These are phyloP conservation scores for Chloromyia formosa DNA, from an alignment of 2,888 invertebrate genomes.

Conservation along the genomic window DNA sequence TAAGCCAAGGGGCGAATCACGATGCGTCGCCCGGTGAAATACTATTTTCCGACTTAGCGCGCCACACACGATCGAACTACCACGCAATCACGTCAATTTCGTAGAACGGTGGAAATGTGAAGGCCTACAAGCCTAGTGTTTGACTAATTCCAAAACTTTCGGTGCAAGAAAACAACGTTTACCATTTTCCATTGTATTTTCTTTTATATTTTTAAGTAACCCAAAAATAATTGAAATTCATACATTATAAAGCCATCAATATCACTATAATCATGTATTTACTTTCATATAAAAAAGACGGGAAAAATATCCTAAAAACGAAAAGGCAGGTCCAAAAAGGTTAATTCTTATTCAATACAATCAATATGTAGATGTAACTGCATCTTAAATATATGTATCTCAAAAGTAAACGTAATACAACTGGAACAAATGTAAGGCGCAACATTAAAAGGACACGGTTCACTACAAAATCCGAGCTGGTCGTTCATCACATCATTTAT, in stretches of 20 bases:
- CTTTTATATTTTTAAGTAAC: no score
- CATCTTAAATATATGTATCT: not conserved
- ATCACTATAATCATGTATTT: not conserved
- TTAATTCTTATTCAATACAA: not conserved
- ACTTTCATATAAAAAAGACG: not conserved
- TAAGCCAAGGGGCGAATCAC: no score
- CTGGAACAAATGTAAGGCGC: not conserved
- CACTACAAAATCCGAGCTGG: not conserved
- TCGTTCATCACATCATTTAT: not conserved
- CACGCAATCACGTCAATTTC: no score
- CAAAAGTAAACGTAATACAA: not conserved
- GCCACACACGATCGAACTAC: no score
- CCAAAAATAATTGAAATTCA: no score
- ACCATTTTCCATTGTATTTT: no score
- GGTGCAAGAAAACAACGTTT: no score
- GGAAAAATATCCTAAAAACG: not conserved
- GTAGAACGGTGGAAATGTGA: no score
- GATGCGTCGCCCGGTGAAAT: no score
- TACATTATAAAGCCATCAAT: conserved; percentile 4
- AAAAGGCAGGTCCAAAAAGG: not conserved
- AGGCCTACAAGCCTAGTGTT: no score
- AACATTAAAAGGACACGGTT: not conserved
- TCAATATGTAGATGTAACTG: not conserved
- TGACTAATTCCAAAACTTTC: no score
- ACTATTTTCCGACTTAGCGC: no score